phyloP scores from a whole-genome alignment of 1,140 invertebrate species.

The Macrobrachium nipponense region DNA sequence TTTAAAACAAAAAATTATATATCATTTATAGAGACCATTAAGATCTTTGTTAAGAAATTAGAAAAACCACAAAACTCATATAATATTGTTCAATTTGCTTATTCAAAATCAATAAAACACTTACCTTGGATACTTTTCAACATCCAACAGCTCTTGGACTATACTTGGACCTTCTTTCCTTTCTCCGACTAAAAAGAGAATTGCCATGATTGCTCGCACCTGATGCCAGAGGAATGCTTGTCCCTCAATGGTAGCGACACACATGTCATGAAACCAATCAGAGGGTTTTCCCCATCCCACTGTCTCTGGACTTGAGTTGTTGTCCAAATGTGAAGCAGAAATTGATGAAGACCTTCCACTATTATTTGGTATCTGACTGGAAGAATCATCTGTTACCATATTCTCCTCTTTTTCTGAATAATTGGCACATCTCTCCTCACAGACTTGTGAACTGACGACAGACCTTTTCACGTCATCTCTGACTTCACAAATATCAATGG shows the following conservation, averaged over 20 bases:
- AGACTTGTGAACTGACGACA: neutral
- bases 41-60: neutral
- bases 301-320: neutral
- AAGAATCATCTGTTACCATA: neutral
- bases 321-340: neutral
- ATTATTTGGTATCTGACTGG: neutral
- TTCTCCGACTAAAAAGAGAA: constrained; percentile 90
- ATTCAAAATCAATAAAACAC: constrained; percentile 31
- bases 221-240: constrained; percentile 99
- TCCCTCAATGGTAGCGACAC: constrained; percentile 84
- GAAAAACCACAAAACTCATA: neutral
- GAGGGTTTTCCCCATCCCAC: no score
- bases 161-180: constrained; percentile 80
- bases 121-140: constrained; percentile 79
- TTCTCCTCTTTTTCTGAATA: constrained; percentile 8
- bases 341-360: neutral
- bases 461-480: neutral
- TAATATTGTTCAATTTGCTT: neutral
- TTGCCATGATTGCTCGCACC: constrained; percentile 86
- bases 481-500: constrained; percentile 67
- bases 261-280: constrained; percentile 78
- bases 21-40: no score
- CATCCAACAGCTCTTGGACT: constrained; percentile 83
- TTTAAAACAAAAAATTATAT: no score
- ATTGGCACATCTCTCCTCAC: neutral